phyloP scores from a whole-genome alignment of 2,797 vertebrate genomes.

The Sphenopsis melanotis region DNA sequence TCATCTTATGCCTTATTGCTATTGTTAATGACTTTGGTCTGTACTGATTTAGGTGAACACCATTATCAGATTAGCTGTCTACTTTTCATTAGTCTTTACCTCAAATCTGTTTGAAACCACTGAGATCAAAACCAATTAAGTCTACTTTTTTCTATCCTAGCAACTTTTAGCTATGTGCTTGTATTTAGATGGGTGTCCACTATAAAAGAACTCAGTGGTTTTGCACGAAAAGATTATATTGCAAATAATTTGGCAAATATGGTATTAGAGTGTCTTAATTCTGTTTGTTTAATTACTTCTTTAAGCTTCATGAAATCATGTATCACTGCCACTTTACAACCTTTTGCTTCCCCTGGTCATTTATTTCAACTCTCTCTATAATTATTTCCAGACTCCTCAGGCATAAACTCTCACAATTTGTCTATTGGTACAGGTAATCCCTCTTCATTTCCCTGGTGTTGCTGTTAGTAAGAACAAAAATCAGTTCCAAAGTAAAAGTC shows the following conservation, averaged over 20 bases:
- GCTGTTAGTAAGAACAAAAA: not conserved
- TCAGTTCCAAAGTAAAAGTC: not conserved
- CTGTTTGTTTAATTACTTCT: not conserved
- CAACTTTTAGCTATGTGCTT: not conserved
- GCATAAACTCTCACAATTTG: not conserved
- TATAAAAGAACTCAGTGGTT: not conserved
- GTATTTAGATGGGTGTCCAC: not conserved
- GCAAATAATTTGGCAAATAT: not conserved
- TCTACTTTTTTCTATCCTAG: not conserved
- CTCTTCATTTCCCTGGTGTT: not conserved
- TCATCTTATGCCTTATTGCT: not conserved
- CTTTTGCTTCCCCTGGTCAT: not conserved
- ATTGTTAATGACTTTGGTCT: not conserved
- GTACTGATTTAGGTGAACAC: not conserved
- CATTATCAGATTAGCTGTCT: conserved; percentile 18
- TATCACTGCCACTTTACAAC: not conserved
- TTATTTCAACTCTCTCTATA: not conserved
- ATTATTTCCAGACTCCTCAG: not conserved
- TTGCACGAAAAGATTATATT: not conserved
- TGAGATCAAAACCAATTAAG: not conserved
- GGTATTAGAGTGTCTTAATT: not conserved
- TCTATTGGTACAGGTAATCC: not conserved
- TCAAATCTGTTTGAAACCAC: conserved; percentile 15
- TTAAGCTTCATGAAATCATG: not conserved
- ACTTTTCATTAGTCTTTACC: not conserved